Evolutionary conservation across 2,113 vertebrate species (phyloP).

Genomic region (Neomonachus schauinslandi): DNA sequence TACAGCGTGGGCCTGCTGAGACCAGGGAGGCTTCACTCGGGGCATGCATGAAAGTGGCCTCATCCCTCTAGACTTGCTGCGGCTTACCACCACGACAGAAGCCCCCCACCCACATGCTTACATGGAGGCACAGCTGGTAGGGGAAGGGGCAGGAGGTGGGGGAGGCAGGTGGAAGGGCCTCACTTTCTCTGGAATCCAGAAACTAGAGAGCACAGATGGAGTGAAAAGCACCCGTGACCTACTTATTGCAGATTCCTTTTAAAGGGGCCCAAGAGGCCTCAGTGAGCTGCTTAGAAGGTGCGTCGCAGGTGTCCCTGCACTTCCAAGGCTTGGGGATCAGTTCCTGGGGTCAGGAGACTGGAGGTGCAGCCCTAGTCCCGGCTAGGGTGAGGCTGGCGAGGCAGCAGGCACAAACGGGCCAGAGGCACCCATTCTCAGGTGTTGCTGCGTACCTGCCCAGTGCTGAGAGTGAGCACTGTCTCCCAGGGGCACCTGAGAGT

Average conservation of each 20-base stretch:
- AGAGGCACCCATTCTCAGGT: not conserved
- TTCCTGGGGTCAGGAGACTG: not conserved
- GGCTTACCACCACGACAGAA: not conserved
- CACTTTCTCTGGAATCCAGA: not conserved
- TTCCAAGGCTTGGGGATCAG: not conserved
- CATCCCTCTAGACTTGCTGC: not conserved
- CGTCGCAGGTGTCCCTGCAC: not conserved
- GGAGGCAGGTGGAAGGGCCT: not conserved
- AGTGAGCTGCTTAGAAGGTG: not conserved
- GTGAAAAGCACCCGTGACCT: not conserved
- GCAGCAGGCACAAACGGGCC: not conserved
- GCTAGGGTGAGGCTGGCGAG: not conserved
- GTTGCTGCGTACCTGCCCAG: accelerated
- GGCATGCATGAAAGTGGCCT: constrained; percentile 44
- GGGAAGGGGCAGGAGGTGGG: not conserved
- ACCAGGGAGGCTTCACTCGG: not conserved
- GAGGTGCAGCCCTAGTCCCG: not conserved
- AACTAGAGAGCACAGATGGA: not conserved
- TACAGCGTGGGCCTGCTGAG: constrained; percentile 45
- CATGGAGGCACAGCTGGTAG: not conserved
- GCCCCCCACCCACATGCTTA: not conserved
- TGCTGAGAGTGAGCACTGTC: not conserved
- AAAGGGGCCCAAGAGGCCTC: not conserved
- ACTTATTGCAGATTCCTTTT: not conserved
- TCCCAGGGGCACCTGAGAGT: not conserved